Evolutionary conservation across 2,797 vertebrate genomes (phyloP).

Genomic region (Octomys mimax): DNA sequence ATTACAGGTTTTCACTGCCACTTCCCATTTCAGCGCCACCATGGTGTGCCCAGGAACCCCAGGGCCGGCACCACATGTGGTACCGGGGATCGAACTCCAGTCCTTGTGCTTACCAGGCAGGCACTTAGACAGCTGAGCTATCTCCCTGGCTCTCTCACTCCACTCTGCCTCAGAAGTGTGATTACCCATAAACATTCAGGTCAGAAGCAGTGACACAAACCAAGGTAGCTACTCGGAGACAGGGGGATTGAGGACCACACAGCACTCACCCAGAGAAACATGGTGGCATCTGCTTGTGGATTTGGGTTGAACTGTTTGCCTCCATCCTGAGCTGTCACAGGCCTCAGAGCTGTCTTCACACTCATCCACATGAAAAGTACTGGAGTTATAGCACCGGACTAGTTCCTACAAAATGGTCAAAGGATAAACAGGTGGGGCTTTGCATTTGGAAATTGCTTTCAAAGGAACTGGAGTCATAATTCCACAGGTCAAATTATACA

Average conservation of each 20-base stretch:
- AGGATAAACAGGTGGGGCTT: not conserved
- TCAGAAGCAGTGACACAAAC: not conserved
- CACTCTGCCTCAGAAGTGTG: not conserved
- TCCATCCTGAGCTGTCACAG: not conserved
- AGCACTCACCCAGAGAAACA: not conserved
- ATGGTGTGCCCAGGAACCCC: no score
- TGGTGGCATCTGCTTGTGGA: fast-evolving
- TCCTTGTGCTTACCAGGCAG: no score
- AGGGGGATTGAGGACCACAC: not conserved
- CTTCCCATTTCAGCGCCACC: no score
- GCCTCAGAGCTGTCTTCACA: not conserved
- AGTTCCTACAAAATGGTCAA: not conserved
- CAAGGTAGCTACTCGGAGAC: not conserved
- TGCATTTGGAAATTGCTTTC: not conserved
- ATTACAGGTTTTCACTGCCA: no score
- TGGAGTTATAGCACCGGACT: not conserved
- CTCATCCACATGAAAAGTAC: not conserved
- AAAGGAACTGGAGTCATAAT: not conserved
- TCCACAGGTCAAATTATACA: not conserved
- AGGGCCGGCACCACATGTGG: no score
- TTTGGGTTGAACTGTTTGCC: not conserved
- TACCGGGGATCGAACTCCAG: no score
- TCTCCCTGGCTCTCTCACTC: no score
- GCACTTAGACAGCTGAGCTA: no score
- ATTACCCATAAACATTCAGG: not conserved